phyloP scores from a whole-genome alignment of 2,888 invertebrate genomes.

The Drosophila percnosoma region DNA sequence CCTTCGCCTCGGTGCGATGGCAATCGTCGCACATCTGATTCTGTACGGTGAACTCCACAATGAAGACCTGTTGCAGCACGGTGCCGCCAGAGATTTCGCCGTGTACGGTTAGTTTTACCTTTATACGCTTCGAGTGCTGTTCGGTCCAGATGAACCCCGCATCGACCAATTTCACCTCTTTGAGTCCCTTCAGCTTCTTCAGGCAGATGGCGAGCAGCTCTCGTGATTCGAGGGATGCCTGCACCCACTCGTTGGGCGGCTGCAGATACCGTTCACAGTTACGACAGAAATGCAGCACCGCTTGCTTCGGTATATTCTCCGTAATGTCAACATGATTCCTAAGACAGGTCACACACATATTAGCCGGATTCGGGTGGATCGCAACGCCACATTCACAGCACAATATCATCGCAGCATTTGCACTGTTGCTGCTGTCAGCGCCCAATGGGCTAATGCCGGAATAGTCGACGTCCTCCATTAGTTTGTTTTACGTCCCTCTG shows the following conservation, averaged over 20 bases:
- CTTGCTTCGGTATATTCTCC: conserved; percentile 97
- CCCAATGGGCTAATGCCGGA: conserved; percentile 49
- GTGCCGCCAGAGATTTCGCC: conserved; percentile 97
- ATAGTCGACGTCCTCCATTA: conserved; percentile 60
- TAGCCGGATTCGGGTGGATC: conserved; percentile 97
- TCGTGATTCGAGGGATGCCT: conserved; percentile 93
- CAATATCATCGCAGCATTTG: conserved; percentile 83
- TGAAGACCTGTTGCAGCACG: conserved; percentile 96
- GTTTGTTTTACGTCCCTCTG: not conserved
- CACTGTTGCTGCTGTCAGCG: conserved; percentile 19
- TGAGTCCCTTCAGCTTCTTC: conserved; percentile 95
- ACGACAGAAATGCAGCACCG: conserved; percentile 94
- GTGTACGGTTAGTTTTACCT: conserved; percentile 97
- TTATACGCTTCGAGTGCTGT: conserved; percentile 98
- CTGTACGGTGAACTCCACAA: conserved; percentile 96
- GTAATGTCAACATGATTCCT: conserved; percentile 97
- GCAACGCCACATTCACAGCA: conserved; percentile 97
- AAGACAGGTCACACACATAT: conserved; percentile 98
- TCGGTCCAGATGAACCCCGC: conserved; percentile 99
- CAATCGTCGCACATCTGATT: conserved; percentile 99
- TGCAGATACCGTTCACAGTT: conserved; percentile 98
- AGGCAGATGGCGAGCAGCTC: conserved; percentile 96
- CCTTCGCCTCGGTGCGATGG: conserved; percentile 97
- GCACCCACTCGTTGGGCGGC: conserved; percentile 95
- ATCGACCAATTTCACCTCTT: conserved; percentile 95